Conservation (phyloP, 2,113 vertebrate genomes). For the Acrocephalus arundinaceus region DNA sequence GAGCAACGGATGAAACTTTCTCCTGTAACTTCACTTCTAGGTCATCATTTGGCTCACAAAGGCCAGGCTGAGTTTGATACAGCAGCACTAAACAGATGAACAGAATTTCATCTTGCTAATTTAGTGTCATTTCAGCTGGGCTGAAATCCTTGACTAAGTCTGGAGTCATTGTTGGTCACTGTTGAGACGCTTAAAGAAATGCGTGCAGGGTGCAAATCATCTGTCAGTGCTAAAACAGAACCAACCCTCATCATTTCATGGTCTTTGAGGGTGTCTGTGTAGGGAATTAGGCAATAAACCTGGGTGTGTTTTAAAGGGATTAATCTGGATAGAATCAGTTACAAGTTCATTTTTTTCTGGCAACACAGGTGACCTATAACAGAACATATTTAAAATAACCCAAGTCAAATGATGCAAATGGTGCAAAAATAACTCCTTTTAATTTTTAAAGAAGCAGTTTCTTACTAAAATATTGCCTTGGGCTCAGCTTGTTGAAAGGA, state of each 20-base stretch:
- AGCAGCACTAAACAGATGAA: not conserved
- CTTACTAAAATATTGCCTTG: constrained; percentile 30
- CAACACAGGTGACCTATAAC: not conserved
- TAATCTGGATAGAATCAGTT: not conserved
- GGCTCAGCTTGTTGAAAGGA: constrained; percentile 28
- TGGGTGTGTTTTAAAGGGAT: not conserved
- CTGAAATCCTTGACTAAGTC: not conserved
- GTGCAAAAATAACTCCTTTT: constrained; percentile 22
- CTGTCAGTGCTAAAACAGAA: not conserved
- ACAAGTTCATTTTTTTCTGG: not conserved
- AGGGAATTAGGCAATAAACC: not conserved
- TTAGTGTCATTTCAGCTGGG: not conserved
- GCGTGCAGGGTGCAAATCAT: not conserved
- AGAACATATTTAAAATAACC: not conserved
- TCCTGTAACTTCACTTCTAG: not conserved
- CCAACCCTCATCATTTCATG: not conserved
- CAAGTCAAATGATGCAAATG: constrained; percentile 35
- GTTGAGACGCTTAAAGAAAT: not conserved
- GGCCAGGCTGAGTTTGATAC: not conserved
- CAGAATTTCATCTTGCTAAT: not conserved
- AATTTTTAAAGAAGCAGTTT: constrained; percentile 55
- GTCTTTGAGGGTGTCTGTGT: not conserved
- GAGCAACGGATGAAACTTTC: not conserved
- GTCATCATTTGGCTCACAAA: not conserved
- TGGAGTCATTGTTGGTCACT: not conserved